Evolutionary conservation across 2,797 vertebrate genomes (phyloP), one percentile per base, ranked within the genome.

Genomic region (Gymnocypris eckloni): DNA sequence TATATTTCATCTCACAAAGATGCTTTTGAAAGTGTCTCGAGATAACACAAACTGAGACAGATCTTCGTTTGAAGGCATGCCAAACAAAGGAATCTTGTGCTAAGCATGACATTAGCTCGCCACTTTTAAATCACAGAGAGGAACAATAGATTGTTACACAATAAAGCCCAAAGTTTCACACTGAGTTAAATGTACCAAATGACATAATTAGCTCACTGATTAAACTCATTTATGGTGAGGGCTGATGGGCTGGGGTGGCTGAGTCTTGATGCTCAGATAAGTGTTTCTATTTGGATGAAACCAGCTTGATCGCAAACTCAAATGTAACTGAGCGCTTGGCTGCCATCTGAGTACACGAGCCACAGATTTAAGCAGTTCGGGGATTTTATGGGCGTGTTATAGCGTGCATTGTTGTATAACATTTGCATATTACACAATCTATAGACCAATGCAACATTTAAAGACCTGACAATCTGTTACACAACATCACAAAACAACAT

Each of bases 81-180:
- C 70, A 90, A 80, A 90, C 89, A 90, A 90, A 89, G 86, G 77
- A 85, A 89, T 87, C 87, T 90, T 89, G 84, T 87, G 72, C 83
- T 87, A 86, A 82, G 80, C 79, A 72, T 86, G 89, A 90, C 86
- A 90, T 90, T 89, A 90, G 86, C 84, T 88, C 66, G 48, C 76
- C 71, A 73, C 85, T 86, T 86, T 89, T 82, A 88, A 88, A 88
- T 89, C 84, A 85, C 78, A 77, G 22, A 48, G 37, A 82, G 87
- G 87, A 86, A 90, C 89, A 89, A 87, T 88, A 87, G 86, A 85
- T 86, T 83, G 83, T 87, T 90, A 89, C 86, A 85, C 71, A 82
- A 81, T 72, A 79, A 66, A 78, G 84, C 84, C 61, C 66, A 69
- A 80, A 84, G 84, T 87, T 89, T 86, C 83, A 84, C 80, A 86